Percentiles rank a stretch among this genome's conserved stretches.
Conservation (phyloP, 2,888 invertebrate species). For the Nymphalis urticae region DNA sequence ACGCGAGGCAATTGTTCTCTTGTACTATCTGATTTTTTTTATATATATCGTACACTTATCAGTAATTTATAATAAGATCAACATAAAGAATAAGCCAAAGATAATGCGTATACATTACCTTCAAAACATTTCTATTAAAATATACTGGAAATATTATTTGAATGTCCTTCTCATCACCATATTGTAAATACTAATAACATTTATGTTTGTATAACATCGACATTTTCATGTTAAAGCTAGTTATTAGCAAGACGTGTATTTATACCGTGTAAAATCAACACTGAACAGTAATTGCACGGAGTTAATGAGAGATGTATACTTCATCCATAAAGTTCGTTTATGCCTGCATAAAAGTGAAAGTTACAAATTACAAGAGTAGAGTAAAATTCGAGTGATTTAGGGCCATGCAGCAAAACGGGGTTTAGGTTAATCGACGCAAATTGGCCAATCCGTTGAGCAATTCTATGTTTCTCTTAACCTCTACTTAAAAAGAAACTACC, state of each 20-base stretch:
- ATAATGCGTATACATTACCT: too few species aligned
- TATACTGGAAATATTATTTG: too few species aligned
- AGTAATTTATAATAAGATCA: too few species aligned
- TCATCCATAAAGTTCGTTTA: conserved; percentile 24
- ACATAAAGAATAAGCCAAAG: too few species aligned
- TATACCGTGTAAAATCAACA: conserved; percentile 5
- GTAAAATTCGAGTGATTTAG: conserved; percentile 46
- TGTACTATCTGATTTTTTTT: too few species aligned
- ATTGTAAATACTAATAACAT: not conserved
- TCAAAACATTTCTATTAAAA: too few species aligned
- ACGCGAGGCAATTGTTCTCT: too few species aligned
- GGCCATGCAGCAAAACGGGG: conserved; percentile 40
- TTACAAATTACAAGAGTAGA: conserved; percentile 45
- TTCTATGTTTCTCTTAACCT: conserved; percentile 45
- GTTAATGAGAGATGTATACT: conserved; percentile 18
- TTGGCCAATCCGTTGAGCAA: conserved; percentile 49
- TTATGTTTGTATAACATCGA: not conserved
- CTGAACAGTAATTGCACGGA: conserved; percentile 6
- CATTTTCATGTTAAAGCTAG: not conserved
- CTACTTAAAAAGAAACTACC: conserved; percentile 41
- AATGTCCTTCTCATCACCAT: too few species aligned
- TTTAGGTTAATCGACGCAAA: conserved; percentile 49
- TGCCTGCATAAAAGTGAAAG: conserved; percentile 46
- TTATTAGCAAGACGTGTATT: conserved; percentile 1
- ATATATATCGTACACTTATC: too few species aligned